Evolutionary conservation across 2,113 vertebrate genomes (phyloP).

Genomic region (Lepisosteus oculatus): DNA sequence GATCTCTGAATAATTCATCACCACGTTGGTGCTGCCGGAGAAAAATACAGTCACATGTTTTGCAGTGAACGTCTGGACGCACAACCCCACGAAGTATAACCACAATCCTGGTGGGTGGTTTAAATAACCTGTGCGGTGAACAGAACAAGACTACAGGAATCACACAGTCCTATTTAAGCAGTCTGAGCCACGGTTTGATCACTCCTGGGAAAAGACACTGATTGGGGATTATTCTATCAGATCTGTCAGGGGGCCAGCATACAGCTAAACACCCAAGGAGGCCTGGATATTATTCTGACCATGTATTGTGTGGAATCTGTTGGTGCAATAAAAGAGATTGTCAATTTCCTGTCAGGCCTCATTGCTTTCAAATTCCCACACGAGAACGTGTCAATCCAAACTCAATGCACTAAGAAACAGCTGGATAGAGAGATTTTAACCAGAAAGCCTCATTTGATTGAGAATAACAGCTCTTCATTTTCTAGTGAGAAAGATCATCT

Average conservation of each 20-base stretch:
- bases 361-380: background rate
- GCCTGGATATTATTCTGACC: background rate
- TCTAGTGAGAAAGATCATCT: too few relatives aligned
- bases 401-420: background rate
- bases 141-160: too few relatives aligned
- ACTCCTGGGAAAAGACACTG: background rate
- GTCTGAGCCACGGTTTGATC: background rate
- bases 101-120: too few relatives aligned
- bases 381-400: background rate
- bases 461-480: too few relatives aligned
- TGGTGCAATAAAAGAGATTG: background rate
- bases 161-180: too few relatives aligned
- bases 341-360: slow-evolving; percentile 10
- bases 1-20: slow-evolving; percentile 99
- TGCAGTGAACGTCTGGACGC: too few relatives aligned
- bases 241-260: background rate
- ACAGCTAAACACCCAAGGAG: background rate
- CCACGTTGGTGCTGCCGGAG: slow-evolving; percentile 86
- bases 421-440: background rate
- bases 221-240: background rate
- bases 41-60: background rate
- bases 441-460: background rate
- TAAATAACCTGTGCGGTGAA: too few relatives aligned
- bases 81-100: too few relatives aligned
- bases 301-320: background rate